phyloP scores from a whole-genome alignment of 2,888 invertebrate species.

The Dynastes maya region DNA sequence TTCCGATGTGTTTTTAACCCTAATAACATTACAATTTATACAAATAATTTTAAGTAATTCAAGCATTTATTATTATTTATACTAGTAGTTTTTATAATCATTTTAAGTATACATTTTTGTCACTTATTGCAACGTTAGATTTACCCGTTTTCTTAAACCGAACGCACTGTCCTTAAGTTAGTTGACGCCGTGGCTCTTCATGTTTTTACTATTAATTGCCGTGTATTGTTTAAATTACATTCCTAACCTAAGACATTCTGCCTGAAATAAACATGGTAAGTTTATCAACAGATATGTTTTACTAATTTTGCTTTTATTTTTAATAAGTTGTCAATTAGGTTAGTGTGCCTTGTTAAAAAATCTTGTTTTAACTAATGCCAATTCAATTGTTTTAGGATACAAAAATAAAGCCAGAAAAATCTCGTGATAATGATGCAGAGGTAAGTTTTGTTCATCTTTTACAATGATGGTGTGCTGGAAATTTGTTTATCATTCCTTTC shows the following conservation, averaged over 20 bases:
- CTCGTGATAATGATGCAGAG: constrained; percentile 74
- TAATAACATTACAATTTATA: constrained; percentile 56
- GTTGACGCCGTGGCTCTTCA: constrained; percentile 68
- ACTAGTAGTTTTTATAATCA: constrained; percentile 23
- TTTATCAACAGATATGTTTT: constrained; percentile 34
- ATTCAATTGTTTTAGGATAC: constrained; percentile 73
- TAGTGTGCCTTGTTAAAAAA: constrained; percentile 57
- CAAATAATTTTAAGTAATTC: constrained; percentile 51
- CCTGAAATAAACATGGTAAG: constrained; percentile 56
- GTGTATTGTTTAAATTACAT: constrained; percentile 56
- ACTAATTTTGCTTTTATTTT: constrained; percentile 15
- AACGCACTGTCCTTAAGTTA: constrained; percentile 38
- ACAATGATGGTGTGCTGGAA: neutral
- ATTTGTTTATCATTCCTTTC: neutral
- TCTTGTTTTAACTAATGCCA: constrained; percentile 55
- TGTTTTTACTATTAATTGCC: constrained; percentile 66
- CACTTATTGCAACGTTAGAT: constrained; percentile 26
- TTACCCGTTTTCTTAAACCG: constrained; percentile 35
- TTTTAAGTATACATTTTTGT: constrained; percentile 22
- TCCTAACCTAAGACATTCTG: constrained; percentile 52
- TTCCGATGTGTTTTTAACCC: constrained; percentile 62
- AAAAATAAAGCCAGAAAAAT: constrained; percentile 75
- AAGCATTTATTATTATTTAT: constrained; percentile 46
- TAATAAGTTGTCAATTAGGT: constrained; percentile 55
- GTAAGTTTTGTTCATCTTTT: constrained; percentile 66